phyloP scores from a whole-genome alignment of 2,113 vertebrate genomes.

The Sylvia atricapilla region DNA sequence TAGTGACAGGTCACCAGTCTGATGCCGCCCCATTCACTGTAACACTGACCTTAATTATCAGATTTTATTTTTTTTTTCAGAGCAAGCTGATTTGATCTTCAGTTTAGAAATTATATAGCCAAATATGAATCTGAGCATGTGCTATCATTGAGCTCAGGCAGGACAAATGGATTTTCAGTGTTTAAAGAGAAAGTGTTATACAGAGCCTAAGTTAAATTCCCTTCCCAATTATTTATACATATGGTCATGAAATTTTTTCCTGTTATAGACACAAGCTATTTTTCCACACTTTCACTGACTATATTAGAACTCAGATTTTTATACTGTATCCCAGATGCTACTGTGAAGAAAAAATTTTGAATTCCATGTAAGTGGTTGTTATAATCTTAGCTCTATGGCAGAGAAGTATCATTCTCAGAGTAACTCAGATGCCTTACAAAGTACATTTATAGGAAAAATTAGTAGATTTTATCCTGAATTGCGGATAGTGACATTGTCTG shows the following conservation, averaged over 20 bases:
- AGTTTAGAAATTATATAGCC: neutral
- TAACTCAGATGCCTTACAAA: neutral
- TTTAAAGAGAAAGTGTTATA: neutral
- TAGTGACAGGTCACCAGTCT: neutral
- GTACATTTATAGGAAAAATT: neutral
- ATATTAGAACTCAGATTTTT: neutral
- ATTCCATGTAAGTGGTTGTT: neutral
- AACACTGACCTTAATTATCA: neutral
- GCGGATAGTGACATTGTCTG: neutral
- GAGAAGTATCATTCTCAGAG: neutral
- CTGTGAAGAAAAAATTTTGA: neutral
- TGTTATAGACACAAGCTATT: neutral
- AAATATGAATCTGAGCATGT: neutral
- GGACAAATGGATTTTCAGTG: neutral
- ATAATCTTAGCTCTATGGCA: neutral
- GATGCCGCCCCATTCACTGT: neutral
- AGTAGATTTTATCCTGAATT: neutral
- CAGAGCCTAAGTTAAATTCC: neutral
- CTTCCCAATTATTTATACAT: slow-evolving; percentile 15
- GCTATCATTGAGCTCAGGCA: neutral
- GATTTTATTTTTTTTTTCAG: neutral
- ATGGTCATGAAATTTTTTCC: neutral
- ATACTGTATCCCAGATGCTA: neutral
- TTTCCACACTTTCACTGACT: neutral
- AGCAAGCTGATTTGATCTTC: neutral